These are phyloP conservation scores for Ochlodes sylvanus DNA, from an alignment of 2,888 invertebrate genomes.

Conservation along the genomic window DNA sequence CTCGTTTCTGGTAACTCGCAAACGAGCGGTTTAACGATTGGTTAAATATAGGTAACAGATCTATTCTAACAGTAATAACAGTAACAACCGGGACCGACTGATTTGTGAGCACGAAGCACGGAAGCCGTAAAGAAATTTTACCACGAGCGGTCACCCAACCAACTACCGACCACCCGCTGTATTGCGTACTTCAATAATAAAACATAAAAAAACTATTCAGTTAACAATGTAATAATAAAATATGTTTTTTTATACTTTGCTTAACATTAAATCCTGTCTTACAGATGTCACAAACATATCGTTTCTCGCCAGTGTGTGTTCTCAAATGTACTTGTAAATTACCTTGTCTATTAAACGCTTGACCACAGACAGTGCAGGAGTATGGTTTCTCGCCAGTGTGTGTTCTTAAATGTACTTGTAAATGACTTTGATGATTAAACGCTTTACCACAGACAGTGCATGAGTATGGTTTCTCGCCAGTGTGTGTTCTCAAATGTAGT, in stretches of 20 bases:
- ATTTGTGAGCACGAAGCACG: too few species aligned
- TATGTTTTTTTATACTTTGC: not conserved
- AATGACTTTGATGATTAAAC: conserved; percentile 60
- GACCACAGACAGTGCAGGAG: not conserved
- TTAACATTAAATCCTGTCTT: not conserved
- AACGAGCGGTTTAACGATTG: too few species aligned
- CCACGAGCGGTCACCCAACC: too few species aligned
- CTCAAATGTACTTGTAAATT: conserved; percentile 39
- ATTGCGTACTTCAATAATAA: too few species aligned
- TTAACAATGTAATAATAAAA: too few species aligned
- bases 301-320: conserved; percentile 53
- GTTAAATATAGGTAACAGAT: too few species aligned
- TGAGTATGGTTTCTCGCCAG: conserved; percentile 57
- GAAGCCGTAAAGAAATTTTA: too few species aligned
- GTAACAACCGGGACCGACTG: too few species aligned
- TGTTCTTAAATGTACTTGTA: not conserved
- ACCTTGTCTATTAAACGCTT: not conserved
- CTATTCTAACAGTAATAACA: too few species aligned
- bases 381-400: conserved; percentile 1
- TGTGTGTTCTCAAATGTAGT: conserved; percentile 52
- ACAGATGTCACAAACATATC: not conserved
- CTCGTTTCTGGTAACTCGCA: too few species aligned
- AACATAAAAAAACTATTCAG: too few species aligned
- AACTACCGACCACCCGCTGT: too few species aligned
- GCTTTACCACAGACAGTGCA: conserved; percentile 65